A percentile compares a stretch with the other conserved stretches of the same genome.
These are phyloP conservation scores for Chloebia gouldiae DNA, from an alignment of 2,113 vertebrate genomes.

Conservation along the genomic window DNA sequence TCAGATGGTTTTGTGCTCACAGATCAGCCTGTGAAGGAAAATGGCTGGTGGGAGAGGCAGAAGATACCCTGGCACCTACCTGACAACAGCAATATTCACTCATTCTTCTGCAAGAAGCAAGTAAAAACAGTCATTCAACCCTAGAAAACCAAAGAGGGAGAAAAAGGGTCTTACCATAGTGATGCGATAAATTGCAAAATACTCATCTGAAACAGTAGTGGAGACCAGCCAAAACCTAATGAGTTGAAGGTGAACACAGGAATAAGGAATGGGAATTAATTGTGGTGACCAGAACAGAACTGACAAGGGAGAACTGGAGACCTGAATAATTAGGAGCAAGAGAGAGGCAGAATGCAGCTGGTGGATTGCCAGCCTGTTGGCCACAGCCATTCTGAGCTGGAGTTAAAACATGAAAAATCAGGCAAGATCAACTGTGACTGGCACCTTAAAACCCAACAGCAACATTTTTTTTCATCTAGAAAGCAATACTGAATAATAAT, in stretches of 20 bases:
- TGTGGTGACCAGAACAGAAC: background rate
- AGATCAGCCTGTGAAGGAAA: background rate
- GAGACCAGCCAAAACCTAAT: background rate
- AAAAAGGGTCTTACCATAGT: background rate
- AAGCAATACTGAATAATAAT: background rate
- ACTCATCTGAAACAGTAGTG: background rate
- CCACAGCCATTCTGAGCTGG: background rate
- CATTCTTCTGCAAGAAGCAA: background rate
- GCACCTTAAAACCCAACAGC: background rate
- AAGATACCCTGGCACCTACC: background rate
- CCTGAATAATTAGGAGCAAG: background rate
- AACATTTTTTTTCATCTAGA: background rate
- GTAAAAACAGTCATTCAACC: background rate
- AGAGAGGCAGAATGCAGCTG: background rate
- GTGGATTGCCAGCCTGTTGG: background rate
- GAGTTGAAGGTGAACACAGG: background rate
- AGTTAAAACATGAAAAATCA: background rate
- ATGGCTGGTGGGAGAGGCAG: background rate
- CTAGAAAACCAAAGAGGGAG: background rate
- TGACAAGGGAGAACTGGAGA: background rate
- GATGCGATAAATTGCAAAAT: background rate
- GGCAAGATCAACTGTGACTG: background rate
- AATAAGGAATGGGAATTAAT: slow-evolving; percentile 1
- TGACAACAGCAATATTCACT: background rate
- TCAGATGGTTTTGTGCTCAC: background rate